Evolutionary conservation across 1,140 invertebrate species (phyloP).

Genomic region (Metaphire vulgaris): DNA sequence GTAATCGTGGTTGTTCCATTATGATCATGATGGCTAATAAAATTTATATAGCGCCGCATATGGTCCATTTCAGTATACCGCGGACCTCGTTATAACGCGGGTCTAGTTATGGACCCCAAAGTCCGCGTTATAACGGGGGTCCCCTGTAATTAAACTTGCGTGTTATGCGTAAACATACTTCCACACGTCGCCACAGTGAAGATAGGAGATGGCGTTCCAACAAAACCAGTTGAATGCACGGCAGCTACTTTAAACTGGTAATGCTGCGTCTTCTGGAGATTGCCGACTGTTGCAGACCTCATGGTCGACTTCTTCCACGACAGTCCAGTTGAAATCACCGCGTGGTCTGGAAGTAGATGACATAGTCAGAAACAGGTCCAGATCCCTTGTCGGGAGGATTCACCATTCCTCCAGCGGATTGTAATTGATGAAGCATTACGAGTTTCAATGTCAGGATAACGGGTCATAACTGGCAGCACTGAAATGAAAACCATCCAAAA

Average conservation of each 20-base stretch:
- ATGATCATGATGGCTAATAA: too few species aligned
- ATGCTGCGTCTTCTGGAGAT: background rate
- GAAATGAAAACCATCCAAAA: background rate
- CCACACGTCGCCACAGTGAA: background rate
- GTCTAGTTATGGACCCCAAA: too few species aligned
- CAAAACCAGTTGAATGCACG: background rate
- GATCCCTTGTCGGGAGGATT: background rate
- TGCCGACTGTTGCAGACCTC: background rate
- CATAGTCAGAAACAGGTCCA: slow-evolving; percentile 6
- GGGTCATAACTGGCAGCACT: slow-evolving; percentile 8
- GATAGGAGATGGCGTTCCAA: background rate
- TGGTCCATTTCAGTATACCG: too few species aligned
- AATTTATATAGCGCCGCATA: too few species aligned
- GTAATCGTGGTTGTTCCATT: too few species aligned
- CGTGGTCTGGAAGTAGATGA: background rate
- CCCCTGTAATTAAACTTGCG: too few species aligned
- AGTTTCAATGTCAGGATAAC: background rate
- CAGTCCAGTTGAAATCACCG: background rate
- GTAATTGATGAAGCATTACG: slow-evolving; percentile 13
- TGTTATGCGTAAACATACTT: too few species aligned
- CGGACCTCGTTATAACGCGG: too few species aligned
- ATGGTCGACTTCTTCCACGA: background rate
- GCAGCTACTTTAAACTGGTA: background rate
- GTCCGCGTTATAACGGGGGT: too few species aligned
- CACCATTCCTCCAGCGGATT: slow-evolving; percentile 13